phyloP scores from a whole-genome alignment of 2,888 invertebrate species.

The Choreutis nemorana region DNA sequence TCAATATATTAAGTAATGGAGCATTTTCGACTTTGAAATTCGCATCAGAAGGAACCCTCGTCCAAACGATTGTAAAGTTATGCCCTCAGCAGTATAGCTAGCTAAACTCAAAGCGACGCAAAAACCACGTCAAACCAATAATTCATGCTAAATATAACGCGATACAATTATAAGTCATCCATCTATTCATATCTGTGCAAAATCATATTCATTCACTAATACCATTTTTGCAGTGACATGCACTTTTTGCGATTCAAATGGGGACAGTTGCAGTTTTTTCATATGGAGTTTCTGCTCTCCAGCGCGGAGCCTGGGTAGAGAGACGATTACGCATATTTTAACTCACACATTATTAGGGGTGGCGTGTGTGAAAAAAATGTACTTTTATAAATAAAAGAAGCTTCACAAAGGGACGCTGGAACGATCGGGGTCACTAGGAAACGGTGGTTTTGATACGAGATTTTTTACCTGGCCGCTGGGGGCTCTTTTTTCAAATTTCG shows the following conservation, averaged over 20 bases:
- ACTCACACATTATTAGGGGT: constrained; percentile 62
- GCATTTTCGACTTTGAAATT: no score
- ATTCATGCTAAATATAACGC: constrained; percentile 62
- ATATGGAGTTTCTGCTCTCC: constrained; percentile 29
- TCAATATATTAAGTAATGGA: no score
- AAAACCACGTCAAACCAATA: constrained; percentile 58
- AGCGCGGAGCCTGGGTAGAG: constrained; percentile 22
- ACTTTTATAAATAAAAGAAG: constrained; percentile 63
- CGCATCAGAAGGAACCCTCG: no score
- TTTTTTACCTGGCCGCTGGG: constrained; percentile 59
- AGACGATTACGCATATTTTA: constrained; percentile 61
- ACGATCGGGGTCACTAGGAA: constrained; percentile 67
- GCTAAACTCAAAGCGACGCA: no score
- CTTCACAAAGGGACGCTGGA: constrained; percentile 61
- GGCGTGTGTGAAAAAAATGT: constrained; percentile 62
- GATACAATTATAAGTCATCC: constrained; percentile 63
- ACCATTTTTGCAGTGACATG: constrained; percentile 61
- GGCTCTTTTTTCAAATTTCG: constrained; percentile 51
- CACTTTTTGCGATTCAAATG: constrained; percentile 66
- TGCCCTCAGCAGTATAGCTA: no score
- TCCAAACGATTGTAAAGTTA: no score
- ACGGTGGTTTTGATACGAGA: constrained; percentile 63
- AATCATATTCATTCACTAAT: constrained; percentile 63
- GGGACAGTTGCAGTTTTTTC: constrained; percentile 58
- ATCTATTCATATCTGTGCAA: constrained; percentile 53